Conservation (phyloP, 2,888 invertebrate genomes). For the Aleiodes testaceus region DNA sequence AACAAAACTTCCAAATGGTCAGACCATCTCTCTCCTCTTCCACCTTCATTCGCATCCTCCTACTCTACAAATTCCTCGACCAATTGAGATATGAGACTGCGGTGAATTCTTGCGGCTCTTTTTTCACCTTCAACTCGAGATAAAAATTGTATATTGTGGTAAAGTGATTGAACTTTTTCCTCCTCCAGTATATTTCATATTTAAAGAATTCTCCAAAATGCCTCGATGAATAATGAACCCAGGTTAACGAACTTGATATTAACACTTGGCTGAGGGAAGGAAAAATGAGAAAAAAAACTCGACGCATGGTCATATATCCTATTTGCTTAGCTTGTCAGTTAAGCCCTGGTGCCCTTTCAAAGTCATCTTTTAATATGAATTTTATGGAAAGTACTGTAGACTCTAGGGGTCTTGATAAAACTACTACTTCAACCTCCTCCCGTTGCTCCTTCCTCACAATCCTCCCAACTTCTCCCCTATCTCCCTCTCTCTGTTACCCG, state of each 20-base stretch:
- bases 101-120: not conserved
- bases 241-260: not conserved
- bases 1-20: slow-evolving; percentile 28
- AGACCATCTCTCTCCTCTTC: not conserved
- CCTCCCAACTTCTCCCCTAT: slow-evolving; percentile 11
- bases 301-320: not conserved
- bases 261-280: not conserved
- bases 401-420: slow-evolving; percentile 32
- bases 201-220: no score
- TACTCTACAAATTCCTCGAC: slow-evolving; percentile 28
- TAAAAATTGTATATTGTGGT: not conserved
- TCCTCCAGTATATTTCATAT: no score
- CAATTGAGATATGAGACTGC: slow-evolving; percentile 20
- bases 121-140: slow-evolving; percentile 9
- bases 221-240: not conserved
- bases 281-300: not conserved
- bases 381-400: slow-evolving; percentile 47
- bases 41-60: not conserved
- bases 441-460: slow-evolving; percentile 14
- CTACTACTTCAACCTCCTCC: slow-evolving; percentile 27
- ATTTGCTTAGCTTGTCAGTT: slow-evolving; percentile 42
- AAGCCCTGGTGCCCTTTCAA: slow-evolving; percentile 44
- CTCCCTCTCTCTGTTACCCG: slow-evolving; percentile 22
- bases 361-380: slow-evolving; percentile 51
- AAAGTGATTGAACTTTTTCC: no score